phyloP scores from a whole-genome alignment of 2,113 vertebrate genomes.

The Heterotilapia buettikoferi region DNA sequence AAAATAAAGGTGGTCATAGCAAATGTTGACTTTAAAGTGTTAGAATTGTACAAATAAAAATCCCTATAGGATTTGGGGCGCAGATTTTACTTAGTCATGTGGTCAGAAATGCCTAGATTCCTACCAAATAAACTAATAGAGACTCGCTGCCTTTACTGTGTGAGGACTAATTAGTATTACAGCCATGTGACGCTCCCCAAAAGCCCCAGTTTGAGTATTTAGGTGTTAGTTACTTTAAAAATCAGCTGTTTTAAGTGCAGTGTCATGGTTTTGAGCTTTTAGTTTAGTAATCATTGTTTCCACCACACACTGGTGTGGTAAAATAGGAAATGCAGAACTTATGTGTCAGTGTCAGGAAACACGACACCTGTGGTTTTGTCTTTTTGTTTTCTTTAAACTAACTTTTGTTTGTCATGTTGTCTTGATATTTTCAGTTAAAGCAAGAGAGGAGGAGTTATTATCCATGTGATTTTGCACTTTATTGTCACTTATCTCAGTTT shows the following conservation, averaged over 20 bases:
- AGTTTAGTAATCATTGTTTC: neutral
- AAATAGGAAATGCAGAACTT: neutral
- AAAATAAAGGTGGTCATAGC: neutral
- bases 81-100: neutral
- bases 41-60: neutral
- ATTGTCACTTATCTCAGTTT: neutral
- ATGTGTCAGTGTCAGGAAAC: neutral
- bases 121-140: neutral
- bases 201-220: neutral
- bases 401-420: neutral
- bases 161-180: neutral
- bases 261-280: neutral
- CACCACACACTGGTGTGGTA: neutral
- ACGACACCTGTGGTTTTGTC: neutral
- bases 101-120: neutral
- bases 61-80: neutral
- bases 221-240: neutral
- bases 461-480: neutral
- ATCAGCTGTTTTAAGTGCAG: neutral
- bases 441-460: neutral
- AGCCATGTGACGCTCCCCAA: accelerated
- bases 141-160: neutral
- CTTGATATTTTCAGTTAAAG: neutral
- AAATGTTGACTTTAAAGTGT: neutral
- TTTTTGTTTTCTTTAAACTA: neutral